A percentile compares a stretch with the other conserved stretches of the same genome.
phyloP scores from a whole-genome alignment of 2,797 vertebrate genomes.

The Melanogrammus aeglefinus region DNA sequence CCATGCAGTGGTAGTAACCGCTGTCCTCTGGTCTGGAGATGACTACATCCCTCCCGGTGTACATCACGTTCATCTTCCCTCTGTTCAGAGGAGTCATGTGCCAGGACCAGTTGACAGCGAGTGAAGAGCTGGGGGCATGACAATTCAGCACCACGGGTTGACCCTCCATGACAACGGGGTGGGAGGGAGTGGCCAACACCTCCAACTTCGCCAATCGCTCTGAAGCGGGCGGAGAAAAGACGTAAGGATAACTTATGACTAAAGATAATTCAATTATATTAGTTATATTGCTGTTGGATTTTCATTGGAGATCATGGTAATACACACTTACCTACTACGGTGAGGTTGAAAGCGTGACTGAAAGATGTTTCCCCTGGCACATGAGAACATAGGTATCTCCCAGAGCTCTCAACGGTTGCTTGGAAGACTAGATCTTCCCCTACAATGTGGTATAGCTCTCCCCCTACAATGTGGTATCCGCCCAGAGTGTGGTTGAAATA shows the following conservation, averaged over 20 bases:
- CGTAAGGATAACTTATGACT: not conserved
- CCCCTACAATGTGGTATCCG: not conserved
- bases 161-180: slow-evolving; percentile 43
- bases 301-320: not conserved
- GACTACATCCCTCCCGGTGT: not conserved
- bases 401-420: slow-evolving; percentile 6
- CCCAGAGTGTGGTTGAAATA: slow-evolving; percentile 1
- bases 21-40: slow-evolving; percentile 51
- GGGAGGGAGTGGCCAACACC: slow-evolving; percentile 35
- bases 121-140: accelerated
- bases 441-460: not conserved
- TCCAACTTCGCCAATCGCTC: not conserved
- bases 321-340: slow-evolving; percentile 27
- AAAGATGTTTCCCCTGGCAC: accelerated
- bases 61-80: not conserved
- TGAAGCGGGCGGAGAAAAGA: not conserved
- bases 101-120: slow-evolving; percentile 31
- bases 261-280: not conserved
- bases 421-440: not conserved
- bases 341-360: slow-evolving; percentile 7
- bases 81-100: slow-evolving; percentile 17
- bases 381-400: slow-evolving; percentile 21
- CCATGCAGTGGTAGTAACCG: slow-evolving; percentile 51
- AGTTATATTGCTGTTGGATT: not conserved
- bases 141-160: slow-evolving; percentile 47